These are phyloP conservation scores for Hyposmocoma kahamanoa DNA, from an alignment of 1,140 invertebrate species.

Conservation along the genomic window DNA sequence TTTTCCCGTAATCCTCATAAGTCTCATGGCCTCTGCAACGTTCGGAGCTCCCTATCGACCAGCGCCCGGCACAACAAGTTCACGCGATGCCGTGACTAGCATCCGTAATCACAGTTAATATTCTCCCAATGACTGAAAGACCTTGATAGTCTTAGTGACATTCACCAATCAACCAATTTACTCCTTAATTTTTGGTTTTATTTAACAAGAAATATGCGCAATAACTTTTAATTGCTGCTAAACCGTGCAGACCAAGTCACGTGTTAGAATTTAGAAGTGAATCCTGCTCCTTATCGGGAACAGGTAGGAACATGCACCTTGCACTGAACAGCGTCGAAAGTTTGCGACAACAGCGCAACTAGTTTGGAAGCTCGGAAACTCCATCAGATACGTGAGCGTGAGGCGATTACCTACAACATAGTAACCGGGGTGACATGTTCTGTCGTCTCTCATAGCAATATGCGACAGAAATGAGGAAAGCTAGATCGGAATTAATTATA, in stretches of 20 bases:
- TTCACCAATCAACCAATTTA: no score
- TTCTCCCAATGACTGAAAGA: conserved; percentile 16
- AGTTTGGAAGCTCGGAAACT: conserved; percentile 68
- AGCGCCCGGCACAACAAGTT: conserved; percentile 35
- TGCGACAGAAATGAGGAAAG: conserved; percentile 1
- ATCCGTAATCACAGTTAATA: conserved; percentile 41
- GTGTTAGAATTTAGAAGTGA: conserved; percentile 54
- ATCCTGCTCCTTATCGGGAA: conserved; percentile 56
- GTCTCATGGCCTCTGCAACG: conserved; percentile 58
- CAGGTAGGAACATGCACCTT: conserved; percentile 61
- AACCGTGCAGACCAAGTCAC: conserved; percentile 31
- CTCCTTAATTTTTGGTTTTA: no score
- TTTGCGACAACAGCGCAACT: conserved; percentile 63
- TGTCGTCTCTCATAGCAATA: conserved; percentile 14
- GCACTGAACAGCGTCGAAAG: conserved; percentile 48
- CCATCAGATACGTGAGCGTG: conserved; percentile 64
- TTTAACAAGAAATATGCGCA: background rate
- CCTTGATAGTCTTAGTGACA: no score
- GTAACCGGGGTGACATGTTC: conserved; percentile 32
- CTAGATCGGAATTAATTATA: background rate
- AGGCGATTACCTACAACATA: conserved; percentile 52
- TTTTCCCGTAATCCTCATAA: conserved; percentile 72
- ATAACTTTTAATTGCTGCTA: conserved; percentile 35
- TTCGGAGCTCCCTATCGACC: background rate
- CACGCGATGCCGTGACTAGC: conserved; percentile 51